Evolutionary conservation across 2,888 invertebrate genomes (phyloP).

Genomic region (Coremacera marginata): DNA sequence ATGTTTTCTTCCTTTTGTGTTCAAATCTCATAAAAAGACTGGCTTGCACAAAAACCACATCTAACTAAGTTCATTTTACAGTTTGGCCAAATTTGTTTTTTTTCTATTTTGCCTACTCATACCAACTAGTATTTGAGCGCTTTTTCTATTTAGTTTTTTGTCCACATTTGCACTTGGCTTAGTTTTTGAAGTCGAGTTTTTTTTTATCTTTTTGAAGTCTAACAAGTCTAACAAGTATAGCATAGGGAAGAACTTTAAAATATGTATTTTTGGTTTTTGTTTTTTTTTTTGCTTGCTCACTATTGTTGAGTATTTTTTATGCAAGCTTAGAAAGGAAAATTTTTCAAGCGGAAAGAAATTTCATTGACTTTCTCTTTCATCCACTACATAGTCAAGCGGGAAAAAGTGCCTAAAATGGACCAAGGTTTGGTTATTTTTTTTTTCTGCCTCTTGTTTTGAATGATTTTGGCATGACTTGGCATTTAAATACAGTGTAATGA

Average conservation of each 20-base stretch:
- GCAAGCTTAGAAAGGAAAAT: slow-evolving; percentile 3
- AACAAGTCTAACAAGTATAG: not conserved
- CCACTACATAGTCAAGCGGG: not conserved
- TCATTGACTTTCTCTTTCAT: slow-evolving; percentile 31
- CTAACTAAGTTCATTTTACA: slow-evolving; percentile 32
- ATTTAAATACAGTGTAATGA: slow-evolving; percentile 14
- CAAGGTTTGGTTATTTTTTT: slow-evolving; percentile 14
- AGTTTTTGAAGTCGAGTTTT: slow-evolving; percentile 1
- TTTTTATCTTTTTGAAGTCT: slow-evolving; percentile 2
- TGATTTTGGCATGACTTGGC: slow-evolving; percentile 26
- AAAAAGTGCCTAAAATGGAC: not conserved
- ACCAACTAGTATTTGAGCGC: not conserved
- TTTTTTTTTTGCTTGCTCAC: not conserved
- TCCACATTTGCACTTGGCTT: slow-evolving; percentile 33
- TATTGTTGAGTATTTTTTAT: not conserved
- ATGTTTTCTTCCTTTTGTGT: slow-evolving; percentile 14
- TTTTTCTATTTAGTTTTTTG: not conserved
- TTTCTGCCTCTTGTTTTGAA: not conserved
- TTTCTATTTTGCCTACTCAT: not conserved
- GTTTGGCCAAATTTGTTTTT: slow-evolving; percentile 8
- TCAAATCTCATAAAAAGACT: slow-evolving; percentile 21
- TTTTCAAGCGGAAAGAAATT: slow-evolving; percentile 27
- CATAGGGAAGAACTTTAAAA: not conserved
- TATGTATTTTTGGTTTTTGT: not conserved
- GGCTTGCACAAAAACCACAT: slow-evolving; percentile 21